phyloP scores from a whole-genome alignment of 2,113 vertebrate species.

The Crotalus helleri region DNA sequence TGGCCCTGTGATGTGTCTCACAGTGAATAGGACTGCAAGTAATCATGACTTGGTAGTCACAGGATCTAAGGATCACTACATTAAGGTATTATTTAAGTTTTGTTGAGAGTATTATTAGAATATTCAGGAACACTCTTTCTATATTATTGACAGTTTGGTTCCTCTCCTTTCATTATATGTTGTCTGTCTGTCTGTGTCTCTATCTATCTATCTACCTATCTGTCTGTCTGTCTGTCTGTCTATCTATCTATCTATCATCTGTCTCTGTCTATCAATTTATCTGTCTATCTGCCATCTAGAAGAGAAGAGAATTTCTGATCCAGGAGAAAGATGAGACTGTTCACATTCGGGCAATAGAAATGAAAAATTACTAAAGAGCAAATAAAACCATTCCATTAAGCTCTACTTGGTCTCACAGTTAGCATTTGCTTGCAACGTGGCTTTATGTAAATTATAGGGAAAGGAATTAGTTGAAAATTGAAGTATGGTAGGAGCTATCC shows the following conservation, averaged over 20 bases:
- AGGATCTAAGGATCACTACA: constrained; percentile 95
- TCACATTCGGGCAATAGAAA: not conserved
- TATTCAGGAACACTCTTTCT: not conserved
- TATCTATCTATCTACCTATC: not conserved
- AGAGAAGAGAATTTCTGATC: not conserved
- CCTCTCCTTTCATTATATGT: not conserved
- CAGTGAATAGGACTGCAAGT: constrained; percentile 81
- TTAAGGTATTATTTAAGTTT: constrained; percentile 79
- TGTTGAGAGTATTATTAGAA: not conserved
- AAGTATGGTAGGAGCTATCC: not conserved
- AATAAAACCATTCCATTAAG: not conserved
- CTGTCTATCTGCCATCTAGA: not conserved
- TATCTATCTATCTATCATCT: not conserved
- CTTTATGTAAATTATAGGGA: not conserved
- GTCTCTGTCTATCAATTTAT: not conserved
- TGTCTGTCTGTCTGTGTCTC: not conserved
- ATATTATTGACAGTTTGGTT: not conserved
- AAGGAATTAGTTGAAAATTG: not conserved
- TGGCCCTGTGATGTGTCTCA: constrained; percentile 94
- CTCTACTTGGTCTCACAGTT: not conserved
- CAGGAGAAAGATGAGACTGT: not conserved
- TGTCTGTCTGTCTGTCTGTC: not conserved
- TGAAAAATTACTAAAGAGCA: not conserved
- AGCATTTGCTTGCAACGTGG: not conserved
- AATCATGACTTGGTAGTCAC: constrained; percentile 94